Base-by-base conservation (phyloP, 2,113 vertebrate species). In the Corydoras maculifer region DNA sequence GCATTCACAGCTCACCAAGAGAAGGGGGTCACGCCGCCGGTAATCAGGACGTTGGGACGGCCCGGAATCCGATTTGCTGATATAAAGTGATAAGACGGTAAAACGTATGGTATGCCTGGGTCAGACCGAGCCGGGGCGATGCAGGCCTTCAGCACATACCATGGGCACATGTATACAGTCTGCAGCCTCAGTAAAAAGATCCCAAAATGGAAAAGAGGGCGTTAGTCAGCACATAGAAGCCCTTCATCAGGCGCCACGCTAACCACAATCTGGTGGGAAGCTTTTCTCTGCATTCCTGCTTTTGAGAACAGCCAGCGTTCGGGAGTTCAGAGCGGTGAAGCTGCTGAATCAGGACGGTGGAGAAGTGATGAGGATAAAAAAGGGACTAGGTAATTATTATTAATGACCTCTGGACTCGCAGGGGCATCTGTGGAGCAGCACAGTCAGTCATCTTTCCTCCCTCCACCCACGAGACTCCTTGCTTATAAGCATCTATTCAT, bases 21-120 rank as follows among this genome's bases (percentile, higher is more conserved):
- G 76, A 87, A 86, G 77, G 79, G 77, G 82, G 84, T 84, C 77
- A 83, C 77, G 78, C 65, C 71, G 48, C 76, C 80, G 83, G 81
- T 83, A 86, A 86, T 85, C 83, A 70, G 32, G 32, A 15, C 74
- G 77, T 5, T 2, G 35, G 4, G 7, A 43, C 67, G 72, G 80
- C 79, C 76, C 82, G 80, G 81, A 87, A 86, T 71, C 72, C 50
- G 72, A 78, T 78, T 74, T 75, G 54, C 32, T 74, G 49, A 43
- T 13, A 58, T 18, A 51, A 72, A 74, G 70, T 59, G 68, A 78
- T 25, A 58, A 53, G 53, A 70, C 62, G 64, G 65, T 58, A n/a
- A 29, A 6, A 8, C n/a, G 18, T 31, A 58, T 63, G 18, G 18
- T 18, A 58, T 63, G 18, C 9, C 8, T 51, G 49, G 32, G 2